Percentiles rank a stretch among this genome's conserved stretches.
Conservation (phyloP, 1,140 invertebrate species). For the Dryas iulia region DNA sequence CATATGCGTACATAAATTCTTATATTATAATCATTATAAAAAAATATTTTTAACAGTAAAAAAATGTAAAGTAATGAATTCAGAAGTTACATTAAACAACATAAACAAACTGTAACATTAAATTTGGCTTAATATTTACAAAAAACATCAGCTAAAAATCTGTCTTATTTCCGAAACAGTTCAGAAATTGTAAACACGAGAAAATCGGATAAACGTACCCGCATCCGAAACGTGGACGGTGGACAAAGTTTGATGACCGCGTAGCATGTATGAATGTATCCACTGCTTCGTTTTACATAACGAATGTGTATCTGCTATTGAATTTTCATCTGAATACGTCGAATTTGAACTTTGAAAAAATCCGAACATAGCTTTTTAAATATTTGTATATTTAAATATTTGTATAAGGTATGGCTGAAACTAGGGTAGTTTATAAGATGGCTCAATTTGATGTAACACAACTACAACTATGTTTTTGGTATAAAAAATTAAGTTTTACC, state of each 20-base stretch:
- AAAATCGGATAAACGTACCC: slow-evolving; percentile 3
- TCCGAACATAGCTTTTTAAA: background rate
- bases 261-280: background rate
- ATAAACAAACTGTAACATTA: no score
- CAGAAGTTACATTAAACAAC: no score
- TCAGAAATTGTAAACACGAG: background rate
- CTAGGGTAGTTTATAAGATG: background rate
- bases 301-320: background rate
- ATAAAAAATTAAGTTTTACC: no score
- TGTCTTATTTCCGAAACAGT: background rate
- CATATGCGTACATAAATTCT: no score
- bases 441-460: no score
- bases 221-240: background rate
- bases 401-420: background rate
- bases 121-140: no score
- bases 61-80: no score
- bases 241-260: slow-evolving; percentile 7
- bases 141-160: no score
- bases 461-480: no score
- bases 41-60: no score
- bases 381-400: background rate
- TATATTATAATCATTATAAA: no score
- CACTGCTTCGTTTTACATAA: background rate
- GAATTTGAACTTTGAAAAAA: background rate
- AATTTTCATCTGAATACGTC: background rate